Conservation (phyloP, 2,113 vertebrate species). For the Pterocles orientalis region DNA sequence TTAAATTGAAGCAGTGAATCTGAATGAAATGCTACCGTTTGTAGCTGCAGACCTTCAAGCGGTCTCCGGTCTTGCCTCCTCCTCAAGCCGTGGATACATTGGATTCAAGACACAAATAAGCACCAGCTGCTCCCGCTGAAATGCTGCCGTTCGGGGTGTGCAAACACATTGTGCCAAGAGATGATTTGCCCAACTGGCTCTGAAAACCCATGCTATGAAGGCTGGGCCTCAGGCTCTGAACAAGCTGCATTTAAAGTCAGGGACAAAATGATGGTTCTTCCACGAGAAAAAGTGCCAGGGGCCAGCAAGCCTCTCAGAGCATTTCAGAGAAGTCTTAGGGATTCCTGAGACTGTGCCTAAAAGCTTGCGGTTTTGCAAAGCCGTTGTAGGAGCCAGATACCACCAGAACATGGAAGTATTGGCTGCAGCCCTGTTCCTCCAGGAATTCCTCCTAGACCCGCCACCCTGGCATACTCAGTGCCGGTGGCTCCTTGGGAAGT, state of each 20-base stretch:
- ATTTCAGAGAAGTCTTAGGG: background rate
- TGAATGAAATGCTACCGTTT: background rate
- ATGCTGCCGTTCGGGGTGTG: background rate
- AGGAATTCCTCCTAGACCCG: background rate
- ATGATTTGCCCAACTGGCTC: background rate
- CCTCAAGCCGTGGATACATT: background rate
- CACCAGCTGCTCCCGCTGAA: background rate
- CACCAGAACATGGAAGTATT: background rate
- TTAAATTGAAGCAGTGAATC: background rate
- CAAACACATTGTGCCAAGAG: background rate
- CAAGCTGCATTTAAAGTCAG: background rate
- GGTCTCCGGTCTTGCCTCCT: background rate
- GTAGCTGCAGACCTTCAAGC: too few species aligned
- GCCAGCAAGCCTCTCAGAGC: background rate
- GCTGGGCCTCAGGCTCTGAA: background rate
- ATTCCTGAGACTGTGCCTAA: background rate
- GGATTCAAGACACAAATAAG: background rate
- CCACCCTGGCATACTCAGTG: rapidly evolving
- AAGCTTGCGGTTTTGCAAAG: background rate
- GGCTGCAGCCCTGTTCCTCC: rapidly evolving
- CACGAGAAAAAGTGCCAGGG: background rate
- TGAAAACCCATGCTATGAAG: background rate
- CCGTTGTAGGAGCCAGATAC: background rate
- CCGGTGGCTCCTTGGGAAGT: background rate
- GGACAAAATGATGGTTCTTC: background rate